phyloP scores from a whole-genome alignment of 2,113 vertebrate species.

The Embiotoca jacksoni region DNA sequence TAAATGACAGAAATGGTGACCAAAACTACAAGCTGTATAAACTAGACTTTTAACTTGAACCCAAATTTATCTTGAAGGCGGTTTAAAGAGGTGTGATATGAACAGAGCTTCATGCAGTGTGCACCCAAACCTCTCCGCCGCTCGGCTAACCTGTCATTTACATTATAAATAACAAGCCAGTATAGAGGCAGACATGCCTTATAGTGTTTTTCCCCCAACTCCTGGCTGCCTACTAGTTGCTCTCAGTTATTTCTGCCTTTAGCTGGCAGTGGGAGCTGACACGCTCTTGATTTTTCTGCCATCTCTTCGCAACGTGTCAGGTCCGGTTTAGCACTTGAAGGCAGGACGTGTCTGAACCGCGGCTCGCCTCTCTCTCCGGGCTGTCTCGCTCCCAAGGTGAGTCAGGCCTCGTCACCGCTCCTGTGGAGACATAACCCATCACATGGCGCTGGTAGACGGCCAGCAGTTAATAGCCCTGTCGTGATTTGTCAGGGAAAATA shows the following conservation, averaged over 20 bases:
- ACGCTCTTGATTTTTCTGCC: conserved; percentile 48
- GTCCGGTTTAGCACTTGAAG: conserved; percentile 77
- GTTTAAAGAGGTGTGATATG: conserved; percentile 19
- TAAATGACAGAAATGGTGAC: not conserved
- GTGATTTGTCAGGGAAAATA: conserved; percentile 72
- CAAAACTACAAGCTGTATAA: not conserved
- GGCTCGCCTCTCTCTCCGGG: conserved; percentile 59
- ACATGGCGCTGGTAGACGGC: conserved; percentile 52
- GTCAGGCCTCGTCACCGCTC: conserved; percentile 71
- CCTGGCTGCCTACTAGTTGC: conserved; percentile 46
- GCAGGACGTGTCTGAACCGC: conserved; percentile 74
- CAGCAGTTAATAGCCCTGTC: conserved; percentile 71
- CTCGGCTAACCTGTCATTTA: conserved; percentile 64
- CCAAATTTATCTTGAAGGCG: not conserved
- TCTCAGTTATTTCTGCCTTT: conserved; percentile 58
- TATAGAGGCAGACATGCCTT: conserved; percentile 40
- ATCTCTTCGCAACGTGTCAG: conserved; percentile 61
- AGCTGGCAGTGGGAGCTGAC: conserved; percentile 48
- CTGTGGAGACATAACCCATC: conserved; percentile 62
- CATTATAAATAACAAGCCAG: conserved; percentile 68
- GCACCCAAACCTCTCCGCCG: conserved; percentile 7
- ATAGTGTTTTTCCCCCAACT: conserved; percentile 45
- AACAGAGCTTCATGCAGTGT: conserved; percentile 11
- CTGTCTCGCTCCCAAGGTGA: conserved; percentile 71
- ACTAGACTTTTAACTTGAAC: not conserved